Conservation (phyloP, 2,888 invertebrate genomes). For the Eubasilissa splendida region DNA sequence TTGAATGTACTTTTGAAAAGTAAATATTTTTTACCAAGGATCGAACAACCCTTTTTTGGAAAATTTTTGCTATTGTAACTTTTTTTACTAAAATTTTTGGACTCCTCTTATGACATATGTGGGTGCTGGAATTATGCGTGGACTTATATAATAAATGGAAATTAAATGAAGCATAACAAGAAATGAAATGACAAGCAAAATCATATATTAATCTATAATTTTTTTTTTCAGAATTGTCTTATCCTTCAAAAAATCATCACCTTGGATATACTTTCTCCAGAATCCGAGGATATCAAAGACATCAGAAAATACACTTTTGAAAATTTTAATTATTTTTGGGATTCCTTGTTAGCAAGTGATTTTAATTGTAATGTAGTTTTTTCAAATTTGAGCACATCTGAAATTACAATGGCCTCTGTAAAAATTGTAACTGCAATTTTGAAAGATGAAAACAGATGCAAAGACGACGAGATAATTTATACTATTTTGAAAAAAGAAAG, state of each 20-base stretch:
- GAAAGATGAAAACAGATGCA: conserved; percentile 59
- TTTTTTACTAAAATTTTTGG: too few species aligned
- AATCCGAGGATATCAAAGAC: conserved; percentile 57
- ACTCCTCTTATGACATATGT: background rate
- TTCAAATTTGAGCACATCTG: conserved; percentile 62
- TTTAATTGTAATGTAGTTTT: conserved; percentile 64
- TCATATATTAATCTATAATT: background rate
- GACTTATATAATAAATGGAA: too few species aligned
- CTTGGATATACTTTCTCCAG: conserved; percentile 61
- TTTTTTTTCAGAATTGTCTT: conserved; percentile 65
- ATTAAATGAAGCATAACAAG: background rate
- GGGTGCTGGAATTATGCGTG: too few species aligned
- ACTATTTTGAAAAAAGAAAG: conserved; percentile 62
- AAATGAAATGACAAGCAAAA: too few species aligned
- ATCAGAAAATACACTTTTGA: conserved; percentile 64
- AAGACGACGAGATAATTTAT: conserved; percentile 50
- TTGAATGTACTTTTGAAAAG: too few species aligned
- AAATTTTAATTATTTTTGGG: conserved; percentile 61
- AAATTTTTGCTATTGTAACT: too few species aligned
- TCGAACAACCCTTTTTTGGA: too few species aligned
- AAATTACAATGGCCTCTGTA: conserved; percentile 63
- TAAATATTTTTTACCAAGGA: too few species aligned
- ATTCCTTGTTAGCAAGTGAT: conserved; percentile 61
- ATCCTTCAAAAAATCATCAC: conserved; percentile 65
- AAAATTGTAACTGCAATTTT: conserved; percentile 65